Evolutionary conservation across 37 sponge, comb jelly and placozoan species (phyloP), one percentile per base, ranked within the genome.

Genomic region (Aphrocallistes beatrix): DNA sequence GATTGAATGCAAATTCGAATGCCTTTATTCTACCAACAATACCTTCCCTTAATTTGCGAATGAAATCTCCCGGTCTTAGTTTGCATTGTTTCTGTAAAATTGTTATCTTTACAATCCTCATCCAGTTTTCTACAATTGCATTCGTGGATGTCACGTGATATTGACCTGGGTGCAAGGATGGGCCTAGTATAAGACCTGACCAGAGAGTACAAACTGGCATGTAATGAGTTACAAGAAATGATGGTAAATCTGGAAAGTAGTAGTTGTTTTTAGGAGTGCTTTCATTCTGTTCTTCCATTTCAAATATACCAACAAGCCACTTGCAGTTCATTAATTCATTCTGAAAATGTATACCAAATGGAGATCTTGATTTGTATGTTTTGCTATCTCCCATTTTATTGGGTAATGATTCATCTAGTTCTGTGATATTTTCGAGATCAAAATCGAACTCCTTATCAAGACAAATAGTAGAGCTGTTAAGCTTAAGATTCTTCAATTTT

Each of bases 11-110:
- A 21, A 60, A 60, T 19, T 60, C 21, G 21, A 60, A 60, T 60
- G 75, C 34, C 25, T 60, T 60, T 3, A 60, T 60, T 60, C 75
- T 60, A 19, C 75, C 75, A 60, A 60, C 75, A 60, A 60, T 60
- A 60, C 75, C 25, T 28, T 60, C 25, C 8, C 75, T 3, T 32
- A 60, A 60, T 60, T 60, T 60, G 21, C 75, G 75, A 13, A 60
- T 60, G 75, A 60, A 60, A 60, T 60, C 75, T 19, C 34, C 75
- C 21, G 32, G 32, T 60, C 75, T 60, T 60, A 60, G 1, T 60
- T 60, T 60, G 1, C 17, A 60, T 42, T 42, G 10, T 16, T 42
- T 42, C 45, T 42, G 45, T 42, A 42, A 13, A 42, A 42, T 60
- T 60, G 75, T 60, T 19, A 60, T 32, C 8, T 60, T 60, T 25